Evolutionary conservation across 2,888 invertebrate species (phyloP), one percentile per base, ranked within the genome.

Genomic region (Dryobotodes eremita): DNA sequence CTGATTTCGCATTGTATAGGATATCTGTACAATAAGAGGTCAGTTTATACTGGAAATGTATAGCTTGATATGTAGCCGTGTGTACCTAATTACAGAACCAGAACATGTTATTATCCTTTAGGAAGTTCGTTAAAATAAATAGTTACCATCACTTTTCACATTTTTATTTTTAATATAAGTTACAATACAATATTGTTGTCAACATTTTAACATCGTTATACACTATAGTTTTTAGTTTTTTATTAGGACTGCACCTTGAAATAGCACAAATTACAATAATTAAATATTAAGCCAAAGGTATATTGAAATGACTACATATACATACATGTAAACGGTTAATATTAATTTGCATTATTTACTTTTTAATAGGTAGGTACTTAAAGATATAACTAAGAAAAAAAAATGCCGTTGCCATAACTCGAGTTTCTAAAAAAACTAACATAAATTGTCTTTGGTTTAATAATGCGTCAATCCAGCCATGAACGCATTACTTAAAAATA

Each of bases 381-480:
- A 23, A 2, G n/a, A 75, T 48, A 13, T 13, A 79, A 55, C 23
- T 8, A 7, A 42, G 17, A 80, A 42, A 7, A 48, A 20, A 15
- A 53, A 8, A 20, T n/a, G 0, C 17, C 15, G 17, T 26, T 20
- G 31, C 0, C 8, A 36, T 48, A 50, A 15, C 20, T 13, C 0
- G 11, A 17, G 10, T 15, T 13, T 10, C 6, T 10, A 61, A 71
- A 46, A 26, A 62, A 36, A 36, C 4, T 3, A 8, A 62, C n/a
- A 36, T 6, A 57, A 79, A 55, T 46, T 69, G n/a, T 73, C 75
- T 81, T 73, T 76, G 59, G 46, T 62, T 75, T 20, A 76, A 85
- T 75, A 93, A 92, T 93, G 92, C 93, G 92, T 83, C 89, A 84
- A 80, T 91, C 94, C 94, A 94, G 93, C 94, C 94, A 80, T 86